Base-by-base conservation (phyloP, 2,113 vertebrate species). In the Petrocephalus zakoni region DNA sequence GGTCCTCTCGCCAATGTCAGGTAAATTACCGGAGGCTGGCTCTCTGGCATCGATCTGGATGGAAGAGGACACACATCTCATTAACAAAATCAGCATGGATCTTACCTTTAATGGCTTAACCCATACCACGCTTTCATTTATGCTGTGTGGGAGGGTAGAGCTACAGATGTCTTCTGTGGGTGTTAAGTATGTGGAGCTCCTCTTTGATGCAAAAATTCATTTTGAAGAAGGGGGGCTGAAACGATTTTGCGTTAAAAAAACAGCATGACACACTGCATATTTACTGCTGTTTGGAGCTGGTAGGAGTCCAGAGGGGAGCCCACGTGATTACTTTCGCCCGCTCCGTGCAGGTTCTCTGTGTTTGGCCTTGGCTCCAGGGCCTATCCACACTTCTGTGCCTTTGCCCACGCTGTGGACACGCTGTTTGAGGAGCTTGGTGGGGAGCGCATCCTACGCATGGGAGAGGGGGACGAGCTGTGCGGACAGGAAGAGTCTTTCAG, bases 371-470 rank as follows among this genome's bases (percentile, higher is more conserved):
- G 98, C 84, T 99, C 98, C 0, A 95, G 98, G 34, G 98, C 98
- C 5, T 99, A 99, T 90, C 98, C 98, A 84, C 98, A 99, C 91
- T 99, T 99, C 96, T 99, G 98, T 86, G 98, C 98, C 92, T 99
- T 99, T 89, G 98, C 97, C 94, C 98, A 98, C 1, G 98, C 98
- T 0, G 96, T 99, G 93, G 98, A 99, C 95, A 99, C 98, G 1
- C 96, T 99, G 85, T 96, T 99, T 92, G 98, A 98, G 88, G 98
- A 99, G 94, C 94, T 99, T 51, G 98, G 98, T 0, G 98, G 98
- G 25, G 98, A 99, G 90, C 95, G 98, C 88, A 99, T 99, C 95
- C 96, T 99, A 89, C 97, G 97, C 93, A 99, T 99, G 98, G 96
- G 97, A 78, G 98, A 99, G 47, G 98, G 98, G 13, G 98, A 99